Conservation (phyloP, 2,113 vertebrate genomes). For the Passerina amoena region DNA sequence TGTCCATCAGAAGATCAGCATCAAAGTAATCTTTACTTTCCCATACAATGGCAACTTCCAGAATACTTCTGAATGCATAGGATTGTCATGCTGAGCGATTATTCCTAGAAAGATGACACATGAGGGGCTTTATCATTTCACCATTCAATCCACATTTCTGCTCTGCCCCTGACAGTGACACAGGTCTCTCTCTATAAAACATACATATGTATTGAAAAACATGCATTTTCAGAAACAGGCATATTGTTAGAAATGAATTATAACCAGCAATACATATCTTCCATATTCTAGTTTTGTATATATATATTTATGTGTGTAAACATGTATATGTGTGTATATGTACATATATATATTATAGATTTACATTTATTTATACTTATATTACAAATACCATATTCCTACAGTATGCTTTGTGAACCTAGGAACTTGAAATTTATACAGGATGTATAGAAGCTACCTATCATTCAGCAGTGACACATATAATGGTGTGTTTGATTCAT, state of each 20-base stretch:
- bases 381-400: background rate
- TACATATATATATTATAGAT: background rate
- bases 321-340: rapidly evolving
- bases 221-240: background rate
- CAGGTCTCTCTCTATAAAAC: background rate
- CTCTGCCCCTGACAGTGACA: conserved; percentile 4
- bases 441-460: background rate
- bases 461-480: background rate
- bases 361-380: background rate
- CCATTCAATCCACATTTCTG: conserved; percentile 25
- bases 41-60: background rate
- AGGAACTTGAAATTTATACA: background rate
- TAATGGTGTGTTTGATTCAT: background rate
- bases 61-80: background rate
- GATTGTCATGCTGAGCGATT: conserved; percentile 10
- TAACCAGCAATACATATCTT: background rate
- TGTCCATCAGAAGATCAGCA: background rate
- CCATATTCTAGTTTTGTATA: background rate
- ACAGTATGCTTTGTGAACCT: background rate
- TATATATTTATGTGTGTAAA: too few species aligned
- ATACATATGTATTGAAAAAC: conserved; percentile 22
- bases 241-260: background rate
- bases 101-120: conserved; percentile 20
- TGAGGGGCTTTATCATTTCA: background rate
- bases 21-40: conserved; percentile 26